Conservation (phyloP, 2,797 vertebrate genomes). For the Brachyrhaphis roseni region DNA sequence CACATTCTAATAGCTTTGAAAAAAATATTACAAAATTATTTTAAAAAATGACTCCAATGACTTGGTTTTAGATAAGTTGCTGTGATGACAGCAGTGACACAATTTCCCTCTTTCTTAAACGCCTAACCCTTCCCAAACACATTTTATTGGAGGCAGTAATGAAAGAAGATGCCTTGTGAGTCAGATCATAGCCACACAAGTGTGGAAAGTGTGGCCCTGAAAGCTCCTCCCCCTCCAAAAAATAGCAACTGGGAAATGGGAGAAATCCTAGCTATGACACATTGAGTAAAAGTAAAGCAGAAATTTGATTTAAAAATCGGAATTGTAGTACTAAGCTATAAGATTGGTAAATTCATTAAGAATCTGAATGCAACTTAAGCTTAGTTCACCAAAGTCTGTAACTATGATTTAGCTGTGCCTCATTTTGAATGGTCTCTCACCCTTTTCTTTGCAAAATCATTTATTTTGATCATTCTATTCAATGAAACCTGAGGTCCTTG, state of each 20-base stretch:
- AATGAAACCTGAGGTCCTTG: not conserved
- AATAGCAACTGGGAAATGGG: slow-evolving; percentile 39
- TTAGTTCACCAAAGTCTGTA: slow-evolving; percentile 23
- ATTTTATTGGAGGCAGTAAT: slow-evolving; percentile 45
- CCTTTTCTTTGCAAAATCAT: not conserved
- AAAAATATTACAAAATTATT: slow-evolving; percentile 17
- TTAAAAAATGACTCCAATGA: slow-evolving; percentile 7
- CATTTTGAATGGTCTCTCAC: slow-evolving; percentile 15
- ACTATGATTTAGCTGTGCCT: slow-evolving; percentile 36
- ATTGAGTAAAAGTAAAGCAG: slow-evolving; percentile 48
- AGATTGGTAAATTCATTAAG: slow-evolving; percentile 26
- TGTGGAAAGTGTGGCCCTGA: slow-evolving; percentile 49
- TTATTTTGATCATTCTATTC: slow-evolving; percentile 18
- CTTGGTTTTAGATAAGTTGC: slow-evolving; percentile 1
- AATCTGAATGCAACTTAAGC: slow-evolving; percentile 29
- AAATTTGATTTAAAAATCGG: slow-evolving; percentile 48
- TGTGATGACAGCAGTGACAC: slow-evolving; percentile 22
- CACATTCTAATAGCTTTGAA: slow-evolving; percentile 25
- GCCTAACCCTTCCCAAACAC: slow-evolving; percentile 32
- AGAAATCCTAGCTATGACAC: slow-evolving; percentile 45
- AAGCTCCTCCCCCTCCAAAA: slow-evolving; percentile 39
- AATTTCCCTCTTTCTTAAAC: slow-evolving; percentile 28
- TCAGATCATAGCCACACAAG: slow-evolving; percentile 58
- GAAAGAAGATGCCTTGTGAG: slow-evolving; percentile 65
- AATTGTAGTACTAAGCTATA: slow-evolving; percentile 33